A percentile compares a stretch with the other conserved stretches of the same genome.
phyloP scores from a whole-genome alignment of 2,888 invertebrate species.

The Tenthredo notha region DNA sequence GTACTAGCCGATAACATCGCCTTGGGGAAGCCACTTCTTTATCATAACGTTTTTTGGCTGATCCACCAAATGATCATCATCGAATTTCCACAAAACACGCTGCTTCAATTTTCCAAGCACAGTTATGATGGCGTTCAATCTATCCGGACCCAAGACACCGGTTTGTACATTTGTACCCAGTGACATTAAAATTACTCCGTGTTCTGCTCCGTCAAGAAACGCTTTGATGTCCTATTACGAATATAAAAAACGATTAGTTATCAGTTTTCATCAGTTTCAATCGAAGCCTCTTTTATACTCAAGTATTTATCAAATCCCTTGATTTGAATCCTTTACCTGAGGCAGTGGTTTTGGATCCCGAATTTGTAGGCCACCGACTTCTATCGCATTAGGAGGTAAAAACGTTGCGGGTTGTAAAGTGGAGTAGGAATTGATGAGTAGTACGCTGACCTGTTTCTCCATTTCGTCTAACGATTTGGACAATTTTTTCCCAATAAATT shows the following conservation, averaged over 20 bases:
- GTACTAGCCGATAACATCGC: slow-evolving; percentile 51
- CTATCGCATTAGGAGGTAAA: slow-evolving; percentile 42
- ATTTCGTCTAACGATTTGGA: not conserved
- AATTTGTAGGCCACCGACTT: slow-evolving; percentile 39
- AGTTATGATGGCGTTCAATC: not conserved
- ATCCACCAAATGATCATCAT: slow-evolving; percentile 25
- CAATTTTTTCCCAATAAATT: slow-evolving; percentile 15
- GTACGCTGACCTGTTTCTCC: slow-evolving; percentile 12
- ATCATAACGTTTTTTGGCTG: slow-evolving; percentile 34
- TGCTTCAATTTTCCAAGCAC: slow-evolving; percentile 54
- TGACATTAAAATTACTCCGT: slow-evolving; percentile 9
- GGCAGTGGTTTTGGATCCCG: slow-evolving; percentile 37
- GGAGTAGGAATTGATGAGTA: slow-evolving; percentile 26
- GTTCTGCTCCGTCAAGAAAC: slow-evolving; percentile 29
- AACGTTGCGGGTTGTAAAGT: not conserved
- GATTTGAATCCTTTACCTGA: not conserved
- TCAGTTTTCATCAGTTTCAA: no score
- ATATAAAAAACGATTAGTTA: not conserved
- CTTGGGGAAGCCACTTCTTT: slow-evolving; percentile 45
- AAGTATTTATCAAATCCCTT: not conserved
- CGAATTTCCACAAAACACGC: slow-evolving; percentile 61
- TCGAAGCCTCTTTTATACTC: no score
- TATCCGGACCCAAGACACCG: not conserved
- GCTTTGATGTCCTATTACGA: slow-evolving; percentile 11
- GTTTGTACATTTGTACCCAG: slow-evolving; percentile 31